phyloP scores from a whole-genome alignment of 1,140 invertebrate genomes.

The Asbolus verrucosus region DNA sequence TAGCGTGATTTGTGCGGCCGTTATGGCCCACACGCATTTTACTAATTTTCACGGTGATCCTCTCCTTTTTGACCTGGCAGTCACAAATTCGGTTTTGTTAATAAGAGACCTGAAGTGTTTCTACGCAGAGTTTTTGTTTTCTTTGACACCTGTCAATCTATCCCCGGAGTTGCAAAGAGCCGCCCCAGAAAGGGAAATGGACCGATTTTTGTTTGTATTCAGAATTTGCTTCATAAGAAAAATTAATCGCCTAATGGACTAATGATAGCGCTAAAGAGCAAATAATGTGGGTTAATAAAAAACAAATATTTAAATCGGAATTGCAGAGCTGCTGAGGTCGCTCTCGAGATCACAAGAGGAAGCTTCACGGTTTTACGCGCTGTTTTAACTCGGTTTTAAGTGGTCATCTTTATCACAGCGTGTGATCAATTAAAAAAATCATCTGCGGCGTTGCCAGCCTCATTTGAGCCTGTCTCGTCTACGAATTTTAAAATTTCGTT shows the following conservation, averaged over 20 bases:
- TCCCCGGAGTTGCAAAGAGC: constrained; percentile 11
- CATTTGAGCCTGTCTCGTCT: too few relatives aligned
- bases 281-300: background rate
- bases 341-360: background rate
- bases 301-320: constrained; percentile 1
- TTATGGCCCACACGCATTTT: constrained; percentile 40
- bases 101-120: constrained; percentile 35
- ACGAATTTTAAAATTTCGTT: too few relatives aligned
- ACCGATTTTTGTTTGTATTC: constrained; percentile 18
- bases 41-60: constrained; percentile 38
- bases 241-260: constrained; percentile 29
- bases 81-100: constrained; percentile 34
- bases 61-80: constrained; percentile 34
- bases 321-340: too few relatives aligned
- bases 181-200: constrained; percentile 8
- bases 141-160: constrained; percentile 43
- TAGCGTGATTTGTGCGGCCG: too few relatives aligned
- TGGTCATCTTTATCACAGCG: too few relatives aligned
- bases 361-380: constrained; percentile 21
- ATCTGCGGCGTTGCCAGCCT: too few relatives aligned
- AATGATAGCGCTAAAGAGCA: constrained; percentile 12
- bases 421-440: too few relatives aligned
- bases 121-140: constrained; percentile 28
- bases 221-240: constrained; percentile 35
- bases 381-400: too few relatives aligned